Conservation (phyloP, 2,888 invertebrate genomes). For the Thyatira batis region DNA sequence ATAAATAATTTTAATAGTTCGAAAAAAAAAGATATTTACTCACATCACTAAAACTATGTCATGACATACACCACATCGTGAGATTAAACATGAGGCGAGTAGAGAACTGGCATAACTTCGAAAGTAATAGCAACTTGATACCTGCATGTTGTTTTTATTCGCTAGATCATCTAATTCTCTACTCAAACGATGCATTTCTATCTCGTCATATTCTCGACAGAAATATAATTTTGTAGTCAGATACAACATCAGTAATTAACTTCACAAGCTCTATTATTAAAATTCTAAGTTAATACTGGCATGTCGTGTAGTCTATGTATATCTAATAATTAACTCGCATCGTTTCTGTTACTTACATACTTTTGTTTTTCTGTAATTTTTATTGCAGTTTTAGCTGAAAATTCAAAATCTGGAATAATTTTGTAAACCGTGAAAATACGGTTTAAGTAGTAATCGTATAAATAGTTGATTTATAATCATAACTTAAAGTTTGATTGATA, state of each 20-base stretch:
- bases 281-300: not conserved
- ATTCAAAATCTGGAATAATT: too few relatives aligned
- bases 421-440: too few relatives aligned
- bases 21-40: too few relatives aligned
- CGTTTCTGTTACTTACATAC: not conserved
- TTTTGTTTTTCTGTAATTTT: too few relatives aligned
- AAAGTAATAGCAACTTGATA: slow-evolving; percentile 56
- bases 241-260: not conserved
- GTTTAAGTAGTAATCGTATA: too few relatives aligned
- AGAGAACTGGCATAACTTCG: slow-evolving; percentile 44
- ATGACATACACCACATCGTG: slow-evolving; percentile 32
- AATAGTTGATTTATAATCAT: too few relatives aligned
- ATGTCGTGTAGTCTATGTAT: not conserved
- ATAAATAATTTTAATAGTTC: too few relatives aligned
- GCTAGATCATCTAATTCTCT: slow-evolving; percentile 1
- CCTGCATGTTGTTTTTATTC: slow-evolving; percentile 42
- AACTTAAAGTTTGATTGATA: not conserved
- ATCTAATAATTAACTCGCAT: not conserved
- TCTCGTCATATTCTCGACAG: slow-evolving; percentile 32
- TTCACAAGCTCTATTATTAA: not conserved
- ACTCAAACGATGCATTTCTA: slow-evolving; percentile 20
- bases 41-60: slow-evolving; percentile 15
- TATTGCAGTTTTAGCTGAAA: not conserved
- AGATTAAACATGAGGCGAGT: slow-evolving; percentile 38
- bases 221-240: not conserved